Evolutionary conservation across 2,113 vertebrate genomes (phyloP).

Genomic region (Thalassarche chlororhynchos): DNA sequence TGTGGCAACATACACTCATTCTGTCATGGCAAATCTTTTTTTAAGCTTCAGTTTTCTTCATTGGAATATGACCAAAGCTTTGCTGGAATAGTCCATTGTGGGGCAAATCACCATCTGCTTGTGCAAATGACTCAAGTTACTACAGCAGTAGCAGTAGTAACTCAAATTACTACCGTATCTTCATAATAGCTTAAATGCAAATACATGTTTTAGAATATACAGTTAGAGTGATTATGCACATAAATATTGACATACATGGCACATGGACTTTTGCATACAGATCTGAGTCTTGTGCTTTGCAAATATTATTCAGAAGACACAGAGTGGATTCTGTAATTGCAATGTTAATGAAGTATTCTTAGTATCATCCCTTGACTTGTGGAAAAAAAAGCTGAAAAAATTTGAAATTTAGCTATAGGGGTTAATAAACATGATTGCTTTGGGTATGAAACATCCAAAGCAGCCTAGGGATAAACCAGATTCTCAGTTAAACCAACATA

Average conservation of each 20-base stretch:
- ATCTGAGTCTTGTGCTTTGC: background rate
- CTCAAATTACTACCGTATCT: background rate
- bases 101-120: background rate
- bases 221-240: background rate
- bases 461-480: background rate
- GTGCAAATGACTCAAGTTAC: background rate
- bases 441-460: background rate
- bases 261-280: background rate
- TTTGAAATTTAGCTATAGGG: rapidly evolving
- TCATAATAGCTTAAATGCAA: background rate
- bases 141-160: background rate
- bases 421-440: background rate
- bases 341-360: background rate
- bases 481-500: background rate
- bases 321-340: background rate
- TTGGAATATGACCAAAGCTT: background rate
- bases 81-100: background rate
- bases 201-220: background rate
- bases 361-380: background rate
- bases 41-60: background rate
- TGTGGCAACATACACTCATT: background rate
- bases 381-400: background rate
- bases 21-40: background rate
- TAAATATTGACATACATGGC: background rate
- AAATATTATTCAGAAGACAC: background rate